Evolutionary conservation across 2,797 vertebrate species (phyloP).

Genomic region (Peromyscus nudipes): DNA sequence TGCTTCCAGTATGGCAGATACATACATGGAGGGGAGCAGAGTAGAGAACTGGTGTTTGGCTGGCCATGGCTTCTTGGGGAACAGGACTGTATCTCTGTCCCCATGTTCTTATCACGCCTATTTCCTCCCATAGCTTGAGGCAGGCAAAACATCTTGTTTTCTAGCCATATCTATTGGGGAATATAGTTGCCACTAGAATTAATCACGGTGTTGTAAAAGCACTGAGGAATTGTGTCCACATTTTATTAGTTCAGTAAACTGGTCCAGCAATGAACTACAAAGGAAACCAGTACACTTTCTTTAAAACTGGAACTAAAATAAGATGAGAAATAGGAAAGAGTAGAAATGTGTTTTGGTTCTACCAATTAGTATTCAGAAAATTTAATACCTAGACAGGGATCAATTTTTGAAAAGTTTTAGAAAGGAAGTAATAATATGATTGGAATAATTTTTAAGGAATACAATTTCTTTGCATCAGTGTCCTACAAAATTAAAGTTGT

Average conservation of each 20-base stretch:
- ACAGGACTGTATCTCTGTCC: background rate
- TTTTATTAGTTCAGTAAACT: slow-evolving; percentile 19
- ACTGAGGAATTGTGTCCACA: background rate
- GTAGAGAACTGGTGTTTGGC: background rate
- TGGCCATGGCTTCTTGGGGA: background rate
- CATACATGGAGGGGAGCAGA: background rate
- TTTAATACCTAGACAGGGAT: background rate
- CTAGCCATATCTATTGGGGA: background rate
- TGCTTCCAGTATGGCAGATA: background rate
- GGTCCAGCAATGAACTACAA: background rate
- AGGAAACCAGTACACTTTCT: slow-evolving; percentile 18
- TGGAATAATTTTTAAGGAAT: slow-evolving; percentile 35
- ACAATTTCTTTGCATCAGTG: slow-evolving; percentile 29
- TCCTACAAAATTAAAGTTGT: slow-evolving; percentile 53
- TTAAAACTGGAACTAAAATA: slow-evolving; percentile 23
- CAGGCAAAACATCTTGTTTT: background rate
- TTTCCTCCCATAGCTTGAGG: background rate
- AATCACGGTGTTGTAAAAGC: background rate
- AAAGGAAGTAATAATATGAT: slow-evolving; percentile 48
- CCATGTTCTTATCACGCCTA: background rate
- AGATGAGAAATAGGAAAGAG: slow-evolving; percentile 37
- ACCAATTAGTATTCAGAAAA: slow-evolving; percentile 12
- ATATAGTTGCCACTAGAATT: background rate
- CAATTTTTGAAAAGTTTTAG: slow-evolving; percentile 63
- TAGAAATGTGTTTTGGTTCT: slow-evolving; percentile 42